Evolutionary conservation across 2,797 vertebrate genomes (phyloP).

Genomic region (Urosaurus nigricauda): DNA sequence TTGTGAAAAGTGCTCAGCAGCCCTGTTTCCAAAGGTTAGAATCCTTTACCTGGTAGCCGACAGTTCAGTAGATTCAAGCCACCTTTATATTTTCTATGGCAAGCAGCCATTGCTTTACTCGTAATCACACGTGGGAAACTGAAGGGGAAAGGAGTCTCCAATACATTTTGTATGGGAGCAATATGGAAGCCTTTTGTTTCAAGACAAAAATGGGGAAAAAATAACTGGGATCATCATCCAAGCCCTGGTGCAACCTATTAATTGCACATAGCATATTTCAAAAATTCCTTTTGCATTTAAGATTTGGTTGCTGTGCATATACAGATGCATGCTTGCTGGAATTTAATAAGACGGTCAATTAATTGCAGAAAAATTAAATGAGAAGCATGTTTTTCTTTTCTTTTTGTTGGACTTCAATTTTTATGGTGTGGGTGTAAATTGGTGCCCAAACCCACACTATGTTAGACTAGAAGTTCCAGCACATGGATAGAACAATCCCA

Average conservation of each 20-base stretch:
- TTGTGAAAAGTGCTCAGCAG: not conserved
- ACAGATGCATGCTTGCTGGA: not conserved
- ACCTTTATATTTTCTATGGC: not conserved
- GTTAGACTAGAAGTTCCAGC: not conserved
- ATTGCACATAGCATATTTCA: not conserved
- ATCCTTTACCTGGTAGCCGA: not conserved
- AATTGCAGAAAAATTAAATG: not conserved
- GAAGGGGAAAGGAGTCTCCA: not conserved
- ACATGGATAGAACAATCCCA: not conserved
- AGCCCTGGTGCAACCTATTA: not conserved
- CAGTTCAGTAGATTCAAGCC: not conserved
- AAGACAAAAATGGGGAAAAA: not conserved
- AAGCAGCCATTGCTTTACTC: not conserved
- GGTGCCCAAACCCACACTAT: not conserved
- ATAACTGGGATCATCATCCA: not conserved
- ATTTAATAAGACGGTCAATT: not conserved
- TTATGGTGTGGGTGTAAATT: not conserved
- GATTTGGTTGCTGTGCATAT: not conserved
- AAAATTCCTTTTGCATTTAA: not conserved
- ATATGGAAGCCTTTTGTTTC: not conserved
- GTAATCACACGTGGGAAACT: not conserved
- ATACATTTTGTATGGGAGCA: not conserved
- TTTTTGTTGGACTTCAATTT: not conserved
- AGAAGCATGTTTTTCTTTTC: not conserved
- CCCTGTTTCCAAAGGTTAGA: not conserved